These are phyloP conservation scores for Dendrolimus pini DNA, from an alignment of 2,888 invertebrate species.

Conservation along the genomic window DNA sequence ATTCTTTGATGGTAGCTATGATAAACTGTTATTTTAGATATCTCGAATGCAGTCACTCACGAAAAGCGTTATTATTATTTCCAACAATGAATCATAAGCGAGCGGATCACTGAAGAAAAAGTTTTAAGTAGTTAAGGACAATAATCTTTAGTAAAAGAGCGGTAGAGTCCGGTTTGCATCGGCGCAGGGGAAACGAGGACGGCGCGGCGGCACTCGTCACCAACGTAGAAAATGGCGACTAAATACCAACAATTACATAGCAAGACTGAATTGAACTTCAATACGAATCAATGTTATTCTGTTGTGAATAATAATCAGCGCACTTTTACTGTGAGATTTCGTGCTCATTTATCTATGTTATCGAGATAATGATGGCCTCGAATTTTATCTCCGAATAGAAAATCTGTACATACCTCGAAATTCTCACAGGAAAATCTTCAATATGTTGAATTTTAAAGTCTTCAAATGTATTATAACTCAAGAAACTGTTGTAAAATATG, in stretches of 20 bases:
- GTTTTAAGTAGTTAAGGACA: conserved; percentile 33
- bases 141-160: conserved; percentile 52
- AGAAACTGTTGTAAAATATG: conserved; percentile 46
- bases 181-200: conserved; percentile 57
- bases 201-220: conserved; percentile 70
- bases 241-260: conserved; percentile 72
- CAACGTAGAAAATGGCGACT: conserved; percentile 75
- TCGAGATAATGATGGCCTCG: conserved; percentile 43
- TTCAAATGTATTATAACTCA: conserved; percentile 27
- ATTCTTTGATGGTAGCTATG: neutral
- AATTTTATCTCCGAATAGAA: conserved; percentile 21
- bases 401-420: conserved; percentile 48
- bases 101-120: conserved; percentile 51
- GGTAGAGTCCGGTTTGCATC: conserved; percentile 63
- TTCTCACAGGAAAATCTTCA: conserved; percentile 22
- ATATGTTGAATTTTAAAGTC: conserved; percentile 22
- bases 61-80: conserved; percentile 58
- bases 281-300: conserved; percentile 39
- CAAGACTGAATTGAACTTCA: conserved; percentile 38
- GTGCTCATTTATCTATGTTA: conserved; percentile 37
- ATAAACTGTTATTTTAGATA: conserved; percentile 14
- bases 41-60: conserved; percentile 28
- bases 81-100: conserved; percentile 62
- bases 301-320: conserved; percentile 29
- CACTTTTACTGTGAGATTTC: conserved; percentile 30